Conservation (phyloP, 1,140 invertebrate genomes). For the Zaprionus ghesquierei region DNA sequence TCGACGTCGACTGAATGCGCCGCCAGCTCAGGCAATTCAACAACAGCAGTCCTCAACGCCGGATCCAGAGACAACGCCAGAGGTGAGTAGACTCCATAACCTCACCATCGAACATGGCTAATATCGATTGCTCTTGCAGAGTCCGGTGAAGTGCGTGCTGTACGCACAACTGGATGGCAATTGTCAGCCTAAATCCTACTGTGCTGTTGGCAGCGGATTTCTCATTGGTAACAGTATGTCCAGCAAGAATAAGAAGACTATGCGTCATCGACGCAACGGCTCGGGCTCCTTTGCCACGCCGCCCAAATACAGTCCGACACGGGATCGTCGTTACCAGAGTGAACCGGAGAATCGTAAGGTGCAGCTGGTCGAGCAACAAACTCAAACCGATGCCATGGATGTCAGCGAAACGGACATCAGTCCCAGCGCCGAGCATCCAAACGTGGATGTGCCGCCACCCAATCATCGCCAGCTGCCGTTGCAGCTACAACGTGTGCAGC, state of each 20-base stretch:
- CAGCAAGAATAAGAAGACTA: constrained; percentile 83
- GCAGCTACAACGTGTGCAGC: constrained; percentile 62
- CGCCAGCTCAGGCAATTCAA: constrained; percentile 34
- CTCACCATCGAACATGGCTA: background rate
- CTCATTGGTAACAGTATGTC: constrained; percentile 35
- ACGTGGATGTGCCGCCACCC: constrained; percentile 38
- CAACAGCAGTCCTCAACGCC: constrained; percentile 72
- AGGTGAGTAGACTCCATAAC: constrained; percentile 35
- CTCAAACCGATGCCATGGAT: constrained; percentile 87
- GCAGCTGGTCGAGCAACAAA: constrained; percentile 85
- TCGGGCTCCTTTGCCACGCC: constrained; percentile 84
- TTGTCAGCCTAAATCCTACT: constrained; percentile 85
- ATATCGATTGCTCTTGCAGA: constrained; percentile 61
- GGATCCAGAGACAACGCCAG: constrained; percentile 77
- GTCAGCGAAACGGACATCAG: constrained; percentile 84
- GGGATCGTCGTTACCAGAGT: constrained; percentile 84
- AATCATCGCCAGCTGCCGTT: constrained; percentile 65
- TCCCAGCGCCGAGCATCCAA: constrained; percentile 73
- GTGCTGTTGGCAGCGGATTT: constrained; percentile 77
- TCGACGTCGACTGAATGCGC: constrained; percentile 68
- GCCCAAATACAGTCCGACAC: constrained; percentile 84
- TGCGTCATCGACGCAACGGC: constrained; percentile 84
- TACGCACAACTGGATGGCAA: constrained; percentile 85
- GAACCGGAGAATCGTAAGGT: constrained; percentile 83
- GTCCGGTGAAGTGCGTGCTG: constrained; percentile 84